These are phyloP conservation scores for Talpa occidentalis DNA, from an alignment of 2,113 vertebrate genomes.

Conservation along the genomic window DNA sequence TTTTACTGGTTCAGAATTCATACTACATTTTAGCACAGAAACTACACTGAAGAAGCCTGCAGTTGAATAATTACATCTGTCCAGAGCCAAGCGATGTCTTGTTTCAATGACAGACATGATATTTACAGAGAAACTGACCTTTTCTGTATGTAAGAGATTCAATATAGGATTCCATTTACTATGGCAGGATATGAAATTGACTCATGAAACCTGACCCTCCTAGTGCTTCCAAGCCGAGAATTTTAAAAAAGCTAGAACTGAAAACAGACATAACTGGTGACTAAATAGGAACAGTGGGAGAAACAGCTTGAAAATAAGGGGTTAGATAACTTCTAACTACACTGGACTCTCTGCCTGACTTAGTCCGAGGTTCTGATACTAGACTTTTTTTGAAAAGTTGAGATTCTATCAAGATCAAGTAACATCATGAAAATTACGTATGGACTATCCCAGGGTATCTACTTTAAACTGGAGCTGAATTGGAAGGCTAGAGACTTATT, in stretches of 20 bases:
- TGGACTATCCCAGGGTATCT: constrained; percentile 52
- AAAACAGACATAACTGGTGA: constrained; percentile 69
- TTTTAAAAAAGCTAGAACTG: constrained; percentile 73
- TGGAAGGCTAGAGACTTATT: neutral
- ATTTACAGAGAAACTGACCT: constrained; percentile 81
- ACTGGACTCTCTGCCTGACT: constrained; percentile 28
- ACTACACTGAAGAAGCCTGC: constrained; percentile 32
- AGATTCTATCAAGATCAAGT: constrained; percentile 47
- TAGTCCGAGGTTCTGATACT: constrained; percentile 47
- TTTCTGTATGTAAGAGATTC: constrained; percentile 79
- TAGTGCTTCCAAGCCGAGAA: constrained; percentile 77
- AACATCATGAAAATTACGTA: constrained; percentile 63
- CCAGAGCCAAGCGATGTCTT: constrained; percentile 72
- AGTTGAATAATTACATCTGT: constrained; percentile 67
- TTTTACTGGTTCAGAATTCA: neutral
- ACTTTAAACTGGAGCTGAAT: neutral
- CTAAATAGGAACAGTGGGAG: constrained; percentile 69
- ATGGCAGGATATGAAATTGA: constrained; percentile 74
- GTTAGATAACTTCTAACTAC: constrained; percentile 73
- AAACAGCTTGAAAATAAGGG: constrained; percentile 67
- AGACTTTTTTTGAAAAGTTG: constrained; percentile 66
- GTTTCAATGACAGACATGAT: constrained; percentile 67
- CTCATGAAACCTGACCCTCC: constrained; percentile 77
- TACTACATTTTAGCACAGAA: constrained; percentile 31
- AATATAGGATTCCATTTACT: constrained; percentile 77